Evolutionary conservation across 2,113 vertebrate species (phyloP).

Genomic region (Isurus oxyrinchus): DNA sequence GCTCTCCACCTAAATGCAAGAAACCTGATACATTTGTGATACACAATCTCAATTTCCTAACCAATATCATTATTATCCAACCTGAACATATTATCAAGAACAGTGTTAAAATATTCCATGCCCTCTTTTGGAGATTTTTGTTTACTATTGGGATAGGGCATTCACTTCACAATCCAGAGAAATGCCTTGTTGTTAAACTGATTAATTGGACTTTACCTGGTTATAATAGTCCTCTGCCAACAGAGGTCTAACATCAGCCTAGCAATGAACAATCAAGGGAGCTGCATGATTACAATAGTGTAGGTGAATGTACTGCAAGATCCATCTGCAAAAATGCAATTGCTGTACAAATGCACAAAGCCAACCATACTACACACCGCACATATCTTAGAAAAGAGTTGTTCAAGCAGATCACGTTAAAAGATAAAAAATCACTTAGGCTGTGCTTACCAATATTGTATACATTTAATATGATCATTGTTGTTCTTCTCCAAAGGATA

Average conservation of each 20-base stretch:
- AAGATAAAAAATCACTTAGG: background rate
- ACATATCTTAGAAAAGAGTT: background rate
- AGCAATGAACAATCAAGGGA: background rate
- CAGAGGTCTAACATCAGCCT: background rate
- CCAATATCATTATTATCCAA: background rate
- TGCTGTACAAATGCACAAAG: too few relatives aligned
- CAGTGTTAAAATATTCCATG: background rate
- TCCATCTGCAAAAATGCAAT: background rate
- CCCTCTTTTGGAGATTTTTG: background rate
- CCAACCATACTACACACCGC: background rate
- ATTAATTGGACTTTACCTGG: background rate
- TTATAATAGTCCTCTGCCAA: background rate
- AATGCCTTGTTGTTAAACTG: background rate
- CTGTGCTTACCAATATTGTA: background rate
- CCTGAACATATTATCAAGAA: background rate
- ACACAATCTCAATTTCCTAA: background rate
- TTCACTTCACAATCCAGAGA: background rate
- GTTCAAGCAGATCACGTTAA: background rate
- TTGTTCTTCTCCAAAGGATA: background rate
- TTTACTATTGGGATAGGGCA: background rate
- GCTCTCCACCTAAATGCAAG: background rate
- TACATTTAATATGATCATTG: background rate
- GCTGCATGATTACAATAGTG: background rate
- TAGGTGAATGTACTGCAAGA: background rate
- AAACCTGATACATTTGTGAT: background rate